Conservation (phyloP, 2,888 invertebrate species). For the Sinohyriopsis cumingii region DNA sequence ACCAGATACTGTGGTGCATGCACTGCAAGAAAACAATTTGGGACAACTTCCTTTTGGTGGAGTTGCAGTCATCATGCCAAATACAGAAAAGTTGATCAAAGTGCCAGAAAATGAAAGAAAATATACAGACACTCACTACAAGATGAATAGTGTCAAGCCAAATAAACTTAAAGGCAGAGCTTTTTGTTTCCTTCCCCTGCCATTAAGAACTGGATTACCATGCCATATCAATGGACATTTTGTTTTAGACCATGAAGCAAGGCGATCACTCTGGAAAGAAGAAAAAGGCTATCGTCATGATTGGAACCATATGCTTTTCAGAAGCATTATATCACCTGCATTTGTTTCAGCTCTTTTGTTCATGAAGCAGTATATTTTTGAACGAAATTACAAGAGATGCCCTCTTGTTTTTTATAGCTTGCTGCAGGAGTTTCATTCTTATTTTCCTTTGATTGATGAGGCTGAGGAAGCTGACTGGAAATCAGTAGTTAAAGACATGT, state of each 20-base stretch:
- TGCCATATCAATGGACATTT: slow-evolving; percentile 53
- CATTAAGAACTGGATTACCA: slow-evolving; percentile 48
- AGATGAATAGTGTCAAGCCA: not conserved
- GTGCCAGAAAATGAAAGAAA: too few relatives aligned
- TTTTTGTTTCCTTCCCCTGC: slow-evolving; percentile 59
- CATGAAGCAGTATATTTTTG: slow-evolving; percentile 6
- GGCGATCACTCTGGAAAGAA: slow-evolving; percentile 34
- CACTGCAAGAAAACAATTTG: slow-evolving; percentile 38
- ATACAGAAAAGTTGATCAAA: not conserved
- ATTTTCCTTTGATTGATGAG: slow-evolving; percentile 11
- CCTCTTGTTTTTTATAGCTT: slow-evolving; percentile 28
- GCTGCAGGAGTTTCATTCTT: slow-evolving; percentile 1
- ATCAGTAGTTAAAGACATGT: slow-evolving; percentile 6
- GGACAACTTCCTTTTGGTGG: slow-evolving; percentile 51
- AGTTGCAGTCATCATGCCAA: slow-evolving; percentile 32
- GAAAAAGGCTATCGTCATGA: slow-evolving; percentile 35
- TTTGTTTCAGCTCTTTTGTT: slow-evolving; percentile 38
- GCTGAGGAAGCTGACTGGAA: slow-evolving; percentile 11
- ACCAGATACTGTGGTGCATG: slow-evolving; percentile 31
- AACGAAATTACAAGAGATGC: slow-evolving; percentile 37
- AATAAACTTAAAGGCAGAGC: slow-evolving; percentile 13
- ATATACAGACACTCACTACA: not conserved
- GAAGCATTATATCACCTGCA: slow-evolving; percentile 46
- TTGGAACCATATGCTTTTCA: slow-evolving; percentile 55
- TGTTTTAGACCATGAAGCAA: slow-evolving; percentile 49